Conservation (phyloP, 2,797 vertebrate species). For the Enteromius argenteus region DNA sequence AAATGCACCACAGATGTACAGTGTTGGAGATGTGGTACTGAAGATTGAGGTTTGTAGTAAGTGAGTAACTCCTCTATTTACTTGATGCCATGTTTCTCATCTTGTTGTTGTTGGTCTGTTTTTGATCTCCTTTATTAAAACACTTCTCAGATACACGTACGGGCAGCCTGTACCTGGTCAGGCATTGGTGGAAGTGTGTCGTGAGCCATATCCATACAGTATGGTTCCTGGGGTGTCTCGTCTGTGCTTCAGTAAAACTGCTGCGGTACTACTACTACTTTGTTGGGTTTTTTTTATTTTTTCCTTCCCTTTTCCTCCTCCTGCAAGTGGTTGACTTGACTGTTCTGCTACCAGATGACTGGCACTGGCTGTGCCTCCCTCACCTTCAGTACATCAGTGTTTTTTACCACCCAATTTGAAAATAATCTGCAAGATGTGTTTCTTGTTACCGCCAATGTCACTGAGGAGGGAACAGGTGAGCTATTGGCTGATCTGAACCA, state of each 20-base stretch:
- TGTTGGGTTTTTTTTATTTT: too few species aligned
- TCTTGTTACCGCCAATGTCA: slow-evolving; percentile 5
- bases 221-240: neutral
- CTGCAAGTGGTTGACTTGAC: neutral
- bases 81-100: neutral
- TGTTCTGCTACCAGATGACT: slow-evolving; percentile 15
- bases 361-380: slow-evolving; percentile 31
- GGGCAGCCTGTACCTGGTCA: neutral
- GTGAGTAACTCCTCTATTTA: neutral
- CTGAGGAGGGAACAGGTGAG: slow-evolving; percentile 58
- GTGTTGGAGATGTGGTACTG: neutral
- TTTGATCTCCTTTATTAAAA: neutral
- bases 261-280: neutral
- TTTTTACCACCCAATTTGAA: slow-evolving; percentile 27
- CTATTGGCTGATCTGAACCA: neutral
- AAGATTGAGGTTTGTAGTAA: neutral
- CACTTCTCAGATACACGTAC: neutral
- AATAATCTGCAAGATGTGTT: neutral
- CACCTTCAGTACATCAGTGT: slow-evolving; percentile 1
- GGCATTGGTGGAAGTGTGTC: neutral
- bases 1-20: neutral
- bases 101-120: neutral
- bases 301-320: too few species aligned
- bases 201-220: neutral
- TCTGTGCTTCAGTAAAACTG: neutral